Base-by-base conservation (phyloP, 1,140 invertebrate genomes). In the Anagrus nilaparvatae region DNA sequence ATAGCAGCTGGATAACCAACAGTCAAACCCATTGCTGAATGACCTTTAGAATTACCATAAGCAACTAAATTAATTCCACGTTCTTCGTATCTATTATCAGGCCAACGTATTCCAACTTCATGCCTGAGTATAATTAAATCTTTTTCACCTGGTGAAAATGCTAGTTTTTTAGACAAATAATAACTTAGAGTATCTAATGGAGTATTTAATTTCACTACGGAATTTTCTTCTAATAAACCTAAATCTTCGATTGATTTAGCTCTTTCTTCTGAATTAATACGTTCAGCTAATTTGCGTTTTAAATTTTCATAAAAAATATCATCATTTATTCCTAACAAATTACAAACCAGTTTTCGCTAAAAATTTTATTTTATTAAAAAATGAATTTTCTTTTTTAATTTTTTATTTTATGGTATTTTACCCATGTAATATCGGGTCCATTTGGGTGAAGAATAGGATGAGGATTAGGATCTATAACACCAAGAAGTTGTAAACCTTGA, bases 1-100 rank as follows among this genome's bases (percentile, higher is more conserved):
- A 99, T 97, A 5, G 90, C 96, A 5, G 89, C 81, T 0, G 96
- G 95, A 55, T 94, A 84, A 4, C 96, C 95, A 5, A 99, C 97
- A 13, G 92, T 96, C 55, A 88, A 82, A 1, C 95, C 90, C 97
- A 99, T 99, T 5, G 96, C 97, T 0, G 93, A 96, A 58, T 89
- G 87, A 12, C 87, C 84, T 5, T 68, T 59, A 0, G 69, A 63
- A 35, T 95, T 84, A 0, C 96, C 96, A 54, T 99, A 97, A 21
- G 84, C 80, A 1, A 97, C 89, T 62, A 99, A 77, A 56, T 90
- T 93, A 35, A 99, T 88, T 25, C 89, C 84, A 38, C 88, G 77
- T 16, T 76, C 62, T 70, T 98, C 94, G 42, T 76, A 71, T 50
- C 74, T 78, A 9, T 83, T 83, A 58, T 96, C 87, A 2, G 89